Evolutionary conservation across 2,113 vertebrate species (phyloP).

Genomic region (Acanthisitta chloris): DNA sequence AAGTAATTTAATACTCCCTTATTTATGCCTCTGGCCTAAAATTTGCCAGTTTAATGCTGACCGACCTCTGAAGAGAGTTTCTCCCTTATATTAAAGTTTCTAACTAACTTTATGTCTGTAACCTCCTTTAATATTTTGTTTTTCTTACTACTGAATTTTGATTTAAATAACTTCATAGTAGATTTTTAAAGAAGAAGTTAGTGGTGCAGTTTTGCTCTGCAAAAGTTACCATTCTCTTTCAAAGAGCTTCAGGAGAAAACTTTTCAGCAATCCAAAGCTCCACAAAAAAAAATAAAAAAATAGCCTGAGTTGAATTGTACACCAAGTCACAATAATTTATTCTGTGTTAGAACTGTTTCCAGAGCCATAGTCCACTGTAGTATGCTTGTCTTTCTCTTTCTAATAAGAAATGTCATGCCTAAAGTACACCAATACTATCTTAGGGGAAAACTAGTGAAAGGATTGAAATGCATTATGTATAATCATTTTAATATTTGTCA

Average conservation of each 20-base stretch:
- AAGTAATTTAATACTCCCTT: background rate
- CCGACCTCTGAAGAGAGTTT: background rate
- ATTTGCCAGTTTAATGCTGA: background rate
- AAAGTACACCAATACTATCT: background rate
- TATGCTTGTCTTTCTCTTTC: background rate
- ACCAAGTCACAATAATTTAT: background rate
- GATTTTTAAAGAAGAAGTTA: background rate
- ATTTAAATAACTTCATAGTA: background rate
- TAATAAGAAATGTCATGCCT: background rate
- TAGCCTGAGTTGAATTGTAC: background rate
- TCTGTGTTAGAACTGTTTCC: background rate
- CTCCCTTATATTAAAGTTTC: background rate
- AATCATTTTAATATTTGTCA: background rate
- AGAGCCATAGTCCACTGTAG: background rate
- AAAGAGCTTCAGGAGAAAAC: background rate
- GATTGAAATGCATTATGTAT: background rate
- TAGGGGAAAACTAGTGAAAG: background rate
- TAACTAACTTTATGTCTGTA: background rate
- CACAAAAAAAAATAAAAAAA: background rate
- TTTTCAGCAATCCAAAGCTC: background rate
- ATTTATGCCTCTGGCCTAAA: background rate
- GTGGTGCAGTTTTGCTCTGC: background rate
- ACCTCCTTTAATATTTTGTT: background rate
- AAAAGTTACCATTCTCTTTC: background rate
- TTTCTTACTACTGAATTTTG: background rate